Conservation (phyloP, 2,888 invertebrate species). For the Sesamia inferens region DNA sequence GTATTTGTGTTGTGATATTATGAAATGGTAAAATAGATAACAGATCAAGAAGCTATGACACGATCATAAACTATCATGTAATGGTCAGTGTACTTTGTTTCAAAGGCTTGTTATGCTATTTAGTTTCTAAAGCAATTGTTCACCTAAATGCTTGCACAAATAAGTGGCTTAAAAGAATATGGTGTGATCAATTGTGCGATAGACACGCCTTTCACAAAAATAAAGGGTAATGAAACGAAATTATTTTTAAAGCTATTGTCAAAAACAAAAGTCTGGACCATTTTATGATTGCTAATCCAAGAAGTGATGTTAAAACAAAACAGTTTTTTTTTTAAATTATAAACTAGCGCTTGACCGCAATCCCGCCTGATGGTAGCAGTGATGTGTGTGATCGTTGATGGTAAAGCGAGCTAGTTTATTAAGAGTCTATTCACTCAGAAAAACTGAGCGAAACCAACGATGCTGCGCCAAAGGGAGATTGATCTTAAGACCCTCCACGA, state of each 20-base stretch:
- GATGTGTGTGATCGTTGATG: too few relatives aligned
- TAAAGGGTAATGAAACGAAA: constrained; percentile 39
- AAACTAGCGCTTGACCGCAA: too few relatives aligned
- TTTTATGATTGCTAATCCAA: constrained; percentile 47
- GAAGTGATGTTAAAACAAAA: constrained; percentile 29
- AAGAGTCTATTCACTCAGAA: too few relatives aligned
- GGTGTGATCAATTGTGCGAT: neutral
- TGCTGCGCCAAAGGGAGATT: too few relatives aligned
- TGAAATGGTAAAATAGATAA: neutral
- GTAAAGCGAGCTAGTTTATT: too few relatives aligned
- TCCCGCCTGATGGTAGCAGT: too few relatives aligned
- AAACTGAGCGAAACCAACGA: too few relatives aligned
- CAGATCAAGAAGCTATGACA: neutral
- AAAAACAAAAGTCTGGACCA: constrained; percentile 35
- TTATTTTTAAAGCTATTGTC: constrained; percentile 39
- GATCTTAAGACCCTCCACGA: too few relatives aligned
- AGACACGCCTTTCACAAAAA: constrained; percentile 21
- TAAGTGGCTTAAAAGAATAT: neutral
- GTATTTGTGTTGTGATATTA: neutral
- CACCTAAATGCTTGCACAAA: neutral
- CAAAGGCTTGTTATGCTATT: neutral
- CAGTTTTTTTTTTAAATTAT: too few relatives aligned
- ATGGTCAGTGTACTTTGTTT: neutral
- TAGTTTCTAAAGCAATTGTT: neutral
- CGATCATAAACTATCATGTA: neutral